Percentiles rank a stretch among this genome's conserved stretches.
phyloP scores from a whole-genome alignment of 2,113 vertebrate genomes.

The Cyprinodon tularosa region DNA sequence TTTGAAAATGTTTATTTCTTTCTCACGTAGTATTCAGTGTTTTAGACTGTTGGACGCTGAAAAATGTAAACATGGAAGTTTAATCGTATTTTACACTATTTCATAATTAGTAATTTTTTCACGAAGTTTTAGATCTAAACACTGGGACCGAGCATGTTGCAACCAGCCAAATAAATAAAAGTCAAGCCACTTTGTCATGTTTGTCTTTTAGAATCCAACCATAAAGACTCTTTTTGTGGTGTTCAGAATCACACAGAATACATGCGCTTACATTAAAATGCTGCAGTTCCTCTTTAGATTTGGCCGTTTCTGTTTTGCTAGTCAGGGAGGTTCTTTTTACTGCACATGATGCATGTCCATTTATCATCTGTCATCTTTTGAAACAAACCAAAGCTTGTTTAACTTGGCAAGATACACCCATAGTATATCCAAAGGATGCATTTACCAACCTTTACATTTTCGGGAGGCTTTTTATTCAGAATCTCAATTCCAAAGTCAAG shows the following conservation, averaged over 20 bases:
- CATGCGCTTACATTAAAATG: background rate
- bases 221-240: background rate
- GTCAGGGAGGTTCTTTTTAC: background rate
- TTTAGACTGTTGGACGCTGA: background rate
- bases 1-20: background rate
- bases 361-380: background rate
- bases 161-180: background rate
- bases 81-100: too few relatives aligned
- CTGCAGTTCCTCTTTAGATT: background rate
- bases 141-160: background rate
- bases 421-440: background rate
- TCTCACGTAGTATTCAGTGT: background rate
- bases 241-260: background rate
- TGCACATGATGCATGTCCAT: too few relatives aligned
- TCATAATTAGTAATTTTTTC: too few relatives aligned
- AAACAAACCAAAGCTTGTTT: constrained; percentile 6
- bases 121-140: too few relatives aligned
- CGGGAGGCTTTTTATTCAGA: too few relatives aligned
- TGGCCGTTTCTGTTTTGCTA: background rate
- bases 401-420: background rate
- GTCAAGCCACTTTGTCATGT: background rate
- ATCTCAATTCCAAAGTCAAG: too few relatives aligned
- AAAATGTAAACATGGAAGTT: too few relatives aligned
- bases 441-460: too few relatives aligned
- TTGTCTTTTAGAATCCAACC: background rate